A percentile compares a stretch with the other conserved stretches of the same genome.
phyloP scores from a whole-genome alignment of 1,140 invertebrate genomes.

The Orchesella cincta region DNA sequence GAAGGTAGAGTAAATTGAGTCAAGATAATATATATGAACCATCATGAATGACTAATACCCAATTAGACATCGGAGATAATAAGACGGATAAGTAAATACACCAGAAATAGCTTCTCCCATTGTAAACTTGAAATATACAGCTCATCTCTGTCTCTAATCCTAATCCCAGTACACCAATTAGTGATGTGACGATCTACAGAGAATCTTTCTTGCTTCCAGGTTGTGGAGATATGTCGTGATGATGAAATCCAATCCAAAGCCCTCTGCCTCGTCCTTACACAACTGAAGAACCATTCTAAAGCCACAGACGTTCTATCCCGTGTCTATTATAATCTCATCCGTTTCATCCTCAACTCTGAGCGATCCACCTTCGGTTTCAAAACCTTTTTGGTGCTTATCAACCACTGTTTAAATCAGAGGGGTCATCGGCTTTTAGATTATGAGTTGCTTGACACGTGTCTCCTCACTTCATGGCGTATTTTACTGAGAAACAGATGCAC shows the following conservation, averaged over 20 bases:
- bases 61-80: no score
- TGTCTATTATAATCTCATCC: constrained; percentile 45
- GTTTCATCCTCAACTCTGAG: constrained; percentile 45
- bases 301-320: constrained; percentile 37
- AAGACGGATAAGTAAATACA: no score
- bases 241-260: constrained; percentile 47
- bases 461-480: constrained; percentile 43
- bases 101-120: no score
- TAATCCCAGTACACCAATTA: no score
- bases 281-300: constrained; percentile 46
- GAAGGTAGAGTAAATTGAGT: no score
- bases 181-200: no score
- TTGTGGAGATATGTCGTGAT: constrained; percentile 47
- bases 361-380: constrained; percentile 48
- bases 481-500: constrained; percentile 38
- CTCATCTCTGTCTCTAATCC: no score
- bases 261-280: constrained; percentile 38
- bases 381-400: constrained; percentile 44
- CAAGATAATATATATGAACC: no score
- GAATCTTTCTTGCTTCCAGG: constrained; percentile 29
- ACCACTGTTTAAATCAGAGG: constrained; percentile 38
- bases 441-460: constrained; percentile 41
- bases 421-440: constrained; percentile 45
- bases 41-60: no score
- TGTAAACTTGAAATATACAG: no score